Conservation (phyloP, 2,113 vertebrate species). For the Poeciliopsis occidentalis region DNA sequence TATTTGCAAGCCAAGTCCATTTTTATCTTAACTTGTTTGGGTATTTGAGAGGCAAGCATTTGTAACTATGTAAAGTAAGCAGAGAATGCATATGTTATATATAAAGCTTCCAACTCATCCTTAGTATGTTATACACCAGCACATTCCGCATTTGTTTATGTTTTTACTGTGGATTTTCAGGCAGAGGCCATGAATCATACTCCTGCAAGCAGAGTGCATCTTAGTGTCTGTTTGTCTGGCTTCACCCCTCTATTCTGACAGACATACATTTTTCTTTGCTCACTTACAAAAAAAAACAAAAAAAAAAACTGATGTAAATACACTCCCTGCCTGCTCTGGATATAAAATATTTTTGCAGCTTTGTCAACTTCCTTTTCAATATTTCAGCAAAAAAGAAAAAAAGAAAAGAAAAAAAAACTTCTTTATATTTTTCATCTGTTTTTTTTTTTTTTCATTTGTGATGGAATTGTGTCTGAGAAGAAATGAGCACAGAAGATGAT, state of each 20-base stretch:
- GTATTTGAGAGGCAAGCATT: neutral
- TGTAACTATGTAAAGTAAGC: neutral
- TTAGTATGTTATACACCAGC: conserved; percentile 52
- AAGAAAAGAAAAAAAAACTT: conserved; percentile 11
- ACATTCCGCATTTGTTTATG: conserved; percentile 48
- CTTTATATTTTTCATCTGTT: neutral
- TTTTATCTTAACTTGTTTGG: neutral
- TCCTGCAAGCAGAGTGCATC: conserved; percentile 47
- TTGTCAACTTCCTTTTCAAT: conserved; percentile 37
- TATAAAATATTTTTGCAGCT: conserved; percentile 26
- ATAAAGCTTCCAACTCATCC: conserved; percentile 28
- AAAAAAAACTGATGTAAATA: conserved; percentile 24
- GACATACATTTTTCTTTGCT: conserved; percentile 53
- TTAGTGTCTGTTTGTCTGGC: conserved; percentile 49
- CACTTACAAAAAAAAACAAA: conserved; percentile 22
- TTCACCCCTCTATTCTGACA: conserved; percentile 51
- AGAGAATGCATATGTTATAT: conserved; percentile 13
- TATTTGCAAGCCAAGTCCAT: too few relatives aligned
- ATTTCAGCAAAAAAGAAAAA: conserved; percentile 41
- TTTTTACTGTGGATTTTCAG: conserved; percentile 43
- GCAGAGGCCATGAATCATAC: conserved; percentile 51
- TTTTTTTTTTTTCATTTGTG: conserved; percentile 12
- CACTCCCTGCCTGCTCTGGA: conserved; percentile 8
- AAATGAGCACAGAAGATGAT: conserved; percentile 34
- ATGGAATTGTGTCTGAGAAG: conserved; percentile 29